phyloP scores from a whole-genome alignment of 2,113 vertebrate genomes.

The Daphoenositta chrysoptera region DNA sequence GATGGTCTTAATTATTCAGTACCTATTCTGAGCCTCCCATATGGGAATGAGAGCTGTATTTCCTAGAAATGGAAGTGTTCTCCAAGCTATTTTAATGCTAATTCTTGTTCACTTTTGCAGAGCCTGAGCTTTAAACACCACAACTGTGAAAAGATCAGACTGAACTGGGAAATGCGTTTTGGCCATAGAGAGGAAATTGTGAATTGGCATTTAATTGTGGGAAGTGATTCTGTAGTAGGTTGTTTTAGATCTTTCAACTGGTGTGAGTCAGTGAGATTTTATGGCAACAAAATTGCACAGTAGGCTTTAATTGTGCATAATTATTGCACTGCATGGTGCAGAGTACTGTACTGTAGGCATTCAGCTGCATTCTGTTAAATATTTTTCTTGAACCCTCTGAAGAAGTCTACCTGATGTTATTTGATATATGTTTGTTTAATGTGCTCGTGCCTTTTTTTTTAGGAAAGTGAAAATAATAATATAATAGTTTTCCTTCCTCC shows the following conservation, averaged over 20 bases:
- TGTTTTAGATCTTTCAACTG: slow-evolving; percentile 46
- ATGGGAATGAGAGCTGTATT: not conserved
- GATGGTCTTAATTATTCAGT: slow-evolving; percentile 46
- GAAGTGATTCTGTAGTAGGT: slow-evolving; percentile 36
- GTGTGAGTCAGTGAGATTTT: slow-evolving; percentile 60
- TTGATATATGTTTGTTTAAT: slow-evolving; percentile 28
- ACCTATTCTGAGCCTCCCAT: not conserved
- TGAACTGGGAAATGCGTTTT: slow-evolving; percentile 29
- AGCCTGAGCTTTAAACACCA: slow-evolving; percentile 13
- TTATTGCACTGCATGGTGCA: slow-evolving; percentile 67
- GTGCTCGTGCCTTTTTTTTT: not conserved
- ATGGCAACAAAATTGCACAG: slow-evolving; percentile 66
- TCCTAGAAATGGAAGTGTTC: slow-evolving; percentile 11
- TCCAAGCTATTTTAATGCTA: slow-evolving; percentile 14
- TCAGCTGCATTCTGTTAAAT: slow-evolving; percentile 45
- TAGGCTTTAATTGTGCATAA: slow-evolving; percentile 74
- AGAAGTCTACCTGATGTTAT: not conserved
- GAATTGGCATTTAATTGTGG: slow-evolving; percentile 52
- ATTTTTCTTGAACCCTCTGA: slow-evolving; percentile 44
- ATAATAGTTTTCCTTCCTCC: not conserved
- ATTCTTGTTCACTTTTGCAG: slow-evolving; percentile 1
- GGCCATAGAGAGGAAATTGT: slow-evolving; percentile 27
- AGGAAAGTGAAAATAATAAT: not conserved
- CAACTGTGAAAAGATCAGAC: slow-evolving; percentile 11
- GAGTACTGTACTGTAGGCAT: slow-evolving; percentile 43